These are phyloP conservation scores for Oscarella lobularis DNA, from an alignment of 37 sponge, comb jelly and placozoan species.

Conservation along the genomic window DNA sequence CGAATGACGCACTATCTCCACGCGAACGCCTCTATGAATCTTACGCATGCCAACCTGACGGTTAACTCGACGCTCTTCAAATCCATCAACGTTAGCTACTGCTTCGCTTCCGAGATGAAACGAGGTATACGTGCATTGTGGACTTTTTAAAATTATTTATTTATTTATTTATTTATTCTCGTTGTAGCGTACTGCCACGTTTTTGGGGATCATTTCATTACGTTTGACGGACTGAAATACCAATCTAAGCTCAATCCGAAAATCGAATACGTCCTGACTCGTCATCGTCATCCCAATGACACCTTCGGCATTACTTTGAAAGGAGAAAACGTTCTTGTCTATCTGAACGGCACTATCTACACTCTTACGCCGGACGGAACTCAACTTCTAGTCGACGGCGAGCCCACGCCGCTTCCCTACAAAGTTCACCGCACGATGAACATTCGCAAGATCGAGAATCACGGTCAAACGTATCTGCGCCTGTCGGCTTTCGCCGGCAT, in stretches of 20 bases:
- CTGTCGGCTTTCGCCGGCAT: neutral
- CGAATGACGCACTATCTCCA: too few species aligned
- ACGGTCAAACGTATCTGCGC: neutral
- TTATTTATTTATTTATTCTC: too few species aligned
- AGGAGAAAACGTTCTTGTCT: neutral
- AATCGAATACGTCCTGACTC: neutral
- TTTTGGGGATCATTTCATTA: neutral
- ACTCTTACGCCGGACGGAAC: neutral
- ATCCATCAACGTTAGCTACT: too few species aligned
- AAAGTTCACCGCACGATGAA: neutral
- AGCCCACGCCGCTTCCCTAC: neutral
- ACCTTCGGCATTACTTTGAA: neutral
- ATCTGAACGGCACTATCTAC: neutral
- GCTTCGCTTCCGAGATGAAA: too few species aligned
- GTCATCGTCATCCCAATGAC: neutral
- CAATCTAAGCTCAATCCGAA: neutral
- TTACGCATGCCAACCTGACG: too few species aligned
- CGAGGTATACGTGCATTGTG: too few species aligned
- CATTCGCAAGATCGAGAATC: neutral
- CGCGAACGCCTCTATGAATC: too few species aligned
- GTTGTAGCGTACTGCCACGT: neutral
- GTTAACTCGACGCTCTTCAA: too few species aligned
- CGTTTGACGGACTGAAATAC: neutral
- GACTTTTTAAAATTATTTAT: too few species aligned
- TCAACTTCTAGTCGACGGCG: neutral